A percentile compares a stretch with the other conserved stretches of the same genome.
Conservation (phyloP, 2,888 invertebrate genomes). For the Marasmarcha lunaedactyla region DNA sequence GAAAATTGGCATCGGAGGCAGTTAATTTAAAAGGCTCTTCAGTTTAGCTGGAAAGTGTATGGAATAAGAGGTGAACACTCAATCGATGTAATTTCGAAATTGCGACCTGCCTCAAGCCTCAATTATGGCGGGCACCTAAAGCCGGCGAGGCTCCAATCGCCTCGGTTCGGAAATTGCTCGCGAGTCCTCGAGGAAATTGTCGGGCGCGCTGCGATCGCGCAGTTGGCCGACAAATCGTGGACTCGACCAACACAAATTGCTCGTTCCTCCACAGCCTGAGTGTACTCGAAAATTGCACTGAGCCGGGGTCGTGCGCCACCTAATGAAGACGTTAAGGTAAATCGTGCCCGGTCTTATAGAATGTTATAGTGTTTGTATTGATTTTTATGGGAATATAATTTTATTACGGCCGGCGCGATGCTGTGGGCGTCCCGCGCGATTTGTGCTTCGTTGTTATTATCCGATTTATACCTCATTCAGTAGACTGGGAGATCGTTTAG, state of each 20-base stretch:
- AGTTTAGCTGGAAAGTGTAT: conserved; percentile 25
- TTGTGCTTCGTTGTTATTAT: conserved; percentile 23
- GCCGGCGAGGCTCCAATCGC: conserved; percentile 41
- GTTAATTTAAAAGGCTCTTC: conserved; percentile 40
- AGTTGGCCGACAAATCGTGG: conserved; percentile 46
- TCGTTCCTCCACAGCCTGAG: conserved; percentile 12
- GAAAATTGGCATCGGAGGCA: conserved; percentile 32
- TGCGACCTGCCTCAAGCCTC: conserved; percentile 54
- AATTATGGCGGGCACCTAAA: conserved; percentile 43
- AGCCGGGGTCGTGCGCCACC: conserved; percentile 43
- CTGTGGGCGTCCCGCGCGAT: conserved; percentile 27
- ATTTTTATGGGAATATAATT: conserved; percentile 59
- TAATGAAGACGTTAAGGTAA: conserved; percentile 65
- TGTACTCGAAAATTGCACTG: conserved; percentile 50
- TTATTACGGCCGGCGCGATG: conserved; percentile 29
- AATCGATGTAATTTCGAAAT: conserved; percentile 61
- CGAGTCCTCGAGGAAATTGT: conserved; percentile 50
- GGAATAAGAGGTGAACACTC: conserved; percentile 46
- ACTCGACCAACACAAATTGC: conserved; percentile 52
- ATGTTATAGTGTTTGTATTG: conserved; percentile 54
- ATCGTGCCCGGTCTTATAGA: conserved; percentile 44
- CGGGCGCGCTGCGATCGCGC: conserved; percentile 26
- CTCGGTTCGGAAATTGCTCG: conserved; percentile 49
- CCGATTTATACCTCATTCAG: conserved; percentile 17
- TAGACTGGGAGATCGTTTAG: not conserved